Evolutionary conservation across 2,113 vertebrate species (phyloP).

Genomic region (Platysternon megacephalum): DNA sequence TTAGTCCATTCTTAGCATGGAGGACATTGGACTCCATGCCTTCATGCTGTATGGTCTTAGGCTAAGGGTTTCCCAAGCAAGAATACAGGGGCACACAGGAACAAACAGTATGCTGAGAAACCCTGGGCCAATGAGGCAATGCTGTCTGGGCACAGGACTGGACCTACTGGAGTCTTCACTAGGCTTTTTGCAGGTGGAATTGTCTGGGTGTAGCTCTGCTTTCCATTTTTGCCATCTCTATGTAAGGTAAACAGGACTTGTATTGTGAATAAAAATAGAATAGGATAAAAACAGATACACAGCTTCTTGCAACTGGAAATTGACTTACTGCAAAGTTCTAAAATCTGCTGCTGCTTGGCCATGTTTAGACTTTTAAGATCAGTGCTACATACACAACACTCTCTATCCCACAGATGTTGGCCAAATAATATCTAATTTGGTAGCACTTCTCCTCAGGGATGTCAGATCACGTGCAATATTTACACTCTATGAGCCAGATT

Average conservation of each 20-base stretch:
- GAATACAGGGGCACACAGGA: neutral
- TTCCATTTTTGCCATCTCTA: neutral
- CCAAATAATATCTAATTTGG: neutral
- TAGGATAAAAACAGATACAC: neutral
- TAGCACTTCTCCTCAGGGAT: neutral
- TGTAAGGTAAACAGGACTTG: neutral
- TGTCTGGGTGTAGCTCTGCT: neutral
- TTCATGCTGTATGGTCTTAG: neutral
- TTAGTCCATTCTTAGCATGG: neutral
- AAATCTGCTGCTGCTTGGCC: neutral
- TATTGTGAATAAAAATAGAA: neutral
- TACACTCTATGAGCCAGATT: neutral
- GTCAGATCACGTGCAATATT: neutral
- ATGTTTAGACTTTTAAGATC: neutral
- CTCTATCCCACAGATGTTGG: neutral
- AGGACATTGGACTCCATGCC: neutral
- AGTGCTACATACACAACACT: neutral
- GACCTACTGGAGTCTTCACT: fast-evolving
- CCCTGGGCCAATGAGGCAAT: neutral
- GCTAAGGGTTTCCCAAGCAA: neutral
- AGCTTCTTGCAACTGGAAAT: neutral
- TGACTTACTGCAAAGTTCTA: neutral
- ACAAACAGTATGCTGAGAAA: neutral
- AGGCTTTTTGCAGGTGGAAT: neutral
- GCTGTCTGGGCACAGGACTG: neutral